These are phyloP conservation scores for Drosophila sp. DNA, from an alignment of 1,140 invertebrate species.

Conservation along the genomic window DNA sequence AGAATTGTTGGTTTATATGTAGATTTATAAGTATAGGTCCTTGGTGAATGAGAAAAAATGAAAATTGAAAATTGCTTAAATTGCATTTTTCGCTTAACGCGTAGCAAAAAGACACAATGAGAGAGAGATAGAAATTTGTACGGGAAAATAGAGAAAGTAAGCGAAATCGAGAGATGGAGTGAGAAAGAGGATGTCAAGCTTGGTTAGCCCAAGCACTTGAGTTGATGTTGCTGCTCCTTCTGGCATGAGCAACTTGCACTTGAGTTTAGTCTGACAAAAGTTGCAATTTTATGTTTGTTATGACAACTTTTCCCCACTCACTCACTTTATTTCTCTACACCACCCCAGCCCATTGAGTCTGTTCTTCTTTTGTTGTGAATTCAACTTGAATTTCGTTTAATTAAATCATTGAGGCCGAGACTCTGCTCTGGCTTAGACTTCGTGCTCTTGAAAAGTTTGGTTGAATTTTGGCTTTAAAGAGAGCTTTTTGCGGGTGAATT, in stretches of 20 bases:
- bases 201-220: conserved; percentile 40
- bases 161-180: background rate
- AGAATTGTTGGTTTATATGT: conserved; percentile 10
- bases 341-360: background rate
- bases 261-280: conserved; percentile 52
- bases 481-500: conserved; percentile 23
- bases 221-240: conserved; percentile 19
- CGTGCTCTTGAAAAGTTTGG: conserved; percentile 3
- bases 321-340: background rate
- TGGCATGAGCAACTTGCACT: conserved; percentile 59
- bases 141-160: background rate
- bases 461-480: conserved; percentile 16
- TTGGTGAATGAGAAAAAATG: conserved; percentile 37
- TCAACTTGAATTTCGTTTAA: conserved; percentile 54
- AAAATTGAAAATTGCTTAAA: conserved; percentile 78
- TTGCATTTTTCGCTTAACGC: conserved; percentile 58
- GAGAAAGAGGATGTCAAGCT: conserved; percentile 17
- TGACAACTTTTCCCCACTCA: conserved; percentile 39
- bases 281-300: conserved; percentile 66
- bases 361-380: conserved; percentile 3
- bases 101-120: conserved; percentile 12
- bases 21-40: conserved; percentile 9
- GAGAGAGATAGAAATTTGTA: background rate
- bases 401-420: conserved; percentile 61
- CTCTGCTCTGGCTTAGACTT: background rate